phyloP scores from a whole-genome alignment of 2,888 invertebrate species.

The Sclerodermus sp. region DNA sequence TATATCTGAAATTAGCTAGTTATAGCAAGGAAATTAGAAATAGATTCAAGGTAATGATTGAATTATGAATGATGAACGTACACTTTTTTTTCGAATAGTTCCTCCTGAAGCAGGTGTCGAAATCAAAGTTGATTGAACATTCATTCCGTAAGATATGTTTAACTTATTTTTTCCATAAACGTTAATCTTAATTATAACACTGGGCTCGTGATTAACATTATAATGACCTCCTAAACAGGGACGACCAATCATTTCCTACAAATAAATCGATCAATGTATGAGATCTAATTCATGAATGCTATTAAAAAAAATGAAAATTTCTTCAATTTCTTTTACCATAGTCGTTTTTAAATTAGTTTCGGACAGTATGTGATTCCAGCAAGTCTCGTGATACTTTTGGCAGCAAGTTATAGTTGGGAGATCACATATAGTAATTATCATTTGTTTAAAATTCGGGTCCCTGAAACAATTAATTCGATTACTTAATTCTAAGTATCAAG shows the following conservation, averaged over 20 bases:
- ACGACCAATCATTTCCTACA: background rate
- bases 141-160: no score
- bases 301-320: background rate
- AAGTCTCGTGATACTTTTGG: constrained; percentile 35
- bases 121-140: no score
- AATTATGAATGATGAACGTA: no score
- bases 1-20: no score
- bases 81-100: no score
- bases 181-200: no score
- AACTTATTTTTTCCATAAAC: no score
- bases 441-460: constrained; percentile 40
- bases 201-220: background rate
- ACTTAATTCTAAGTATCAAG: background rate
- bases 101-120: no score
- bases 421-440: constrained; percentile 36
- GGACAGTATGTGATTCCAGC: constrained; percentile 33
- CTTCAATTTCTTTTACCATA: background rate
- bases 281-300: background rate
- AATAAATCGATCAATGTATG: background rate
- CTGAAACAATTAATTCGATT: constrained; percentile 26
- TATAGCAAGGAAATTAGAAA: no score
- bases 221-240: background rate
- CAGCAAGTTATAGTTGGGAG: constrained; percentile 17
- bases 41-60: no score
- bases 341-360: constrained; percentile 10